Base-by-base conservation (phyloP, 2,113 vertebrate genomes). In the Stercorarius parasiticus region DNA sequence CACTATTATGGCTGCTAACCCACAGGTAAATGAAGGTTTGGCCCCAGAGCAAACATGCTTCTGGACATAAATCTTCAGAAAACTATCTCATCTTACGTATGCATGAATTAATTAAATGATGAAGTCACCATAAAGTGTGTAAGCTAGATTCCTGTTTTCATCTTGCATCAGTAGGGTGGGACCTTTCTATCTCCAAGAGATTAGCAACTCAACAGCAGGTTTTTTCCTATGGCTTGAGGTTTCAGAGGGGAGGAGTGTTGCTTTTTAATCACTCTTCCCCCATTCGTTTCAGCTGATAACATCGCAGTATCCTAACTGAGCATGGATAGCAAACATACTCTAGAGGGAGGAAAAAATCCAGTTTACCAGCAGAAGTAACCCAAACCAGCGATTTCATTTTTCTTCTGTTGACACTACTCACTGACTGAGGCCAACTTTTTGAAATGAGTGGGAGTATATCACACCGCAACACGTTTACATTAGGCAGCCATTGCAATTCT, bases 1-100 rank as follows among this genome's bases (percentile, higher is more conserved):
- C 97, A 99, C 99, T 36, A 96, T 99, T 94, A 99, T 99, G 99
- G 99, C 99, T 79, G 98, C 99, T 90, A 99, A 99, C 97, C 99
- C 99, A 49, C 98, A 98, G 98, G 99, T 99, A 97, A 98, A 73
- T 77, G 87, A 72, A 78, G 72, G 85, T 53, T 76, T 82, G 40
- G 95, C 89, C 92, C 55, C 78, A 86, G 91, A 86, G 77, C 92
- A 97, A 95, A 82, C 81, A 74, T 30, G 50, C 96, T 95, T 43
- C 74, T 90, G 32, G 72, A 74, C 70, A 58, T 56, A 76, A 66
- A 67, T 82, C 66, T 96, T 94, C 67, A 69, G 62, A 56, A 86
- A 92, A 81, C 81, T 26, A 65, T 93, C 77, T 95, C 90, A 67
- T 87, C 86, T 96, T 81, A 88, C 55, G 47, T 59, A 86, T 80